phyloP scores from a whole-genome alignment of 2,113 vertebrate genomes.

The Petrocephalus microphthalmus region DNA sequence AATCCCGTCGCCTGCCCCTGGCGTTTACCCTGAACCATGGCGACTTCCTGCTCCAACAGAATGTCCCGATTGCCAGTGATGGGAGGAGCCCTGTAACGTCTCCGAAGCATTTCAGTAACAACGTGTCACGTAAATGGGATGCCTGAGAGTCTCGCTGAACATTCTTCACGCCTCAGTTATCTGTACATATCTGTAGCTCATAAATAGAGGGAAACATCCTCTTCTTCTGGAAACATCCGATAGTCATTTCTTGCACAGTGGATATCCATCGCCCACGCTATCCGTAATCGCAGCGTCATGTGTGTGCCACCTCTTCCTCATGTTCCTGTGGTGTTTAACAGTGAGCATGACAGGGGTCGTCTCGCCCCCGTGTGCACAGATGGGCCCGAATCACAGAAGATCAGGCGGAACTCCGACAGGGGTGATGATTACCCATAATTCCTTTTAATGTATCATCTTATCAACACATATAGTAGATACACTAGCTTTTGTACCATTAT shows the following conservation, averaged over 20 bases:
- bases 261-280: not conserved
- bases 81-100: not conserved
- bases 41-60: not conserved
- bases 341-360: not conserved
- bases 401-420: not conserved
- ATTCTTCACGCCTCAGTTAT: not conserved
- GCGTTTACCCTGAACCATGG: not conserved
- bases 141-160: not conserved
- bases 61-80: not conserved
- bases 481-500: conserved; percentile 12
- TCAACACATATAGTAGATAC: not conserved
- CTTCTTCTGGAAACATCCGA: not conserved
- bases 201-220: not conserved
- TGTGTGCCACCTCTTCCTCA: not conserved
- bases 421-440: not conserved
- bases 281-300: not conserved
- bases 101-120: no score
- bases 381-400: not conserved
- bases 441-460: not conserved
- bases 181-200: conserved; percentile 1
- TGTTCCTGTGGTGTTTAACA: not conserved
- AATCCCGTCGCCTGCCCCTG: not conserved
- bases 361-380: not conserved
- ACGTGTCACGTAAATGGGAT: not conserved
- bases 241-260: not conserved